Evolutionary conservation across 2,888 invertebrate genomes (phyloP).

Genomic region (Meta bourneti): DNA sequence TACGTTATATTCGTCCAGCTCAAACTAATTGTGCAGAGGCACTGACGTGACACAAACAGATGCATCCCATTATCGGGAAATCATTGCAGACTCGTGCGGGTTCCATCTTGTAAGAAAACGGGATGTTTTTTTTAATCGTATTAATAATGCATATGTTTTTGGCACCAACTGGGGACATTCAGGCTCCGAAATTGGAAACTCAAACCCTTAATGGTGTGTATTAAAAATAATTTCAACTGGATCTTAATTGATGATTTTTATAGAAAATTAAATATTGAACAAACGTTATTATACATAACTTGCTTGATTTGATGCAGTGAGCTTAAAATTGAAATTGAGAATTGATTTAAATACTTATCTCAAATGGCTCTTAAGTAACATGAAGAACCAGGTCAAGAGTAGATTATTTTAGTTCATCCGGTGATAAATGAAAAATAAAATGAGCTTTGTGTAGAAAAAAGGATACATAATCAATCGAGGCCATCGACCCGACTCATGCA

Average conservation of each 20-base stretch:
- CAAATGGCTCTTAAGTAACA: neutral
- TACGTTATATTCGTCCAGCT: slow-evolving; percentile 57
- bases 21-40: slow-evolving; percentile 59
- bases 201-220: no score
- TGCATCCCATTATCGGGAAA: slow-evolving; percentile 31
- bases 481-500: neutral
- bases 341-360: no score
- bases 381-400: neutral
- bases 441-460: neutral
- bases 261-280: no score
- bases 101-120: neutral
- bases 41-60: slow-evolving; percentile 36
- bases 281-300: no score
- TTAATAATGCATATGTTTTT: neutral
- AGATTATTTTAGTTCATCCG: neutral
- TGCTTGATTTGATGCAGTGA: no score
- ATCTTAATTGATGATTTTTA: no score
- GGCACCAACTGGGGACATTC: neutral
- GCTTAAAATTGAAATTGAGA: no score
- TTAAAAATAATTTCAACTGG: no score
- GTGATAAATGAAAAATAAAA: neutral
- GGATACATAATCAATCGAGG: neutral
- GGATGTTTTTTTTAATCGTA: neutral
- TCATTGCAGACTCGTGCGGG: neutral
- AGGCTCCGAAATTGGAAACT: neutral